Evolutionary conservation across 2,797 vertebrate species (phyloP), one percentile per base, ranked within the genome.

Genomic region (Notolepis coatsorum): DNA sequence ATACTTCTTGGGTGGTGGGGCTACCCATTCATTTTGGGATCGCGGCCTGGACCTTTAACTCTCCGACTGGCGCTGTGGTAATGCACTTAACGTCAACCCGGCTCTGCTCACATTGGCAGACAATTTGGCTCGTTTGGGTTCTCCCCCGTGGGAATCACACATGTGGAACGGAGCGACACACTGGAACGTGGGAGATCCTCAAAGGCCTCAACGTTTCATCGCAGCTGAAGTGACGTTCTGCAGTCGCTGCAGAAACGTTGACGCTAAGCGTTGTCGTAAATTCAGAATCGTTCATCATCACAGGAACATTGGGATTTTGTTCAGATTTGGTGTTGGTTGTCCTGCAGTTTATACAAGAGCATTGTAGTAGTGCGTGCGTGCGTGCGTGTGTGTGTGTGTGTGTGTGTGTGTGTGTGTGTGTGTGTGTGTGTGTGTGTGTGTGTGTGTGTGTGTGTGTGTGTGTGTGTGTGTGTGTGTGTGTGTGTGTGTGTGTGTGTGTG

Each of bases 161-260:
- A 73, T 66, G 58, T 63, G 70, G 48, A 55, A 30, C 21, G 42
- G 2, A 48, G 57, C 35, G 35, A 58, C 38, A 50, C 5, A 61
- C n/a, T n/a, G n/a, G 27, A 48, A 24, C 57, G 2, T 27, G 50
- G 65, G 25, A 50, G 42, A 65, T 43, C 46, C 46, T 62, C 20
- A 21, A 37, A 65, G 21, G 4, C 54, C 30, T 56, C n/a, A n/a
- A n/a, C 42, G 48, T n/a, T 45, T 23, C n/a, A 43, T 49, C 3
- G 23, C 37, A 56, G 23, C 45, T 41, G n/a, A 9, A 46, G 15
- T 42, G 21, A 41, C 7, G 33, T 46, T 15, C n/a, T 43, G 27
- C 45, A 20, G 47, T 48, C 51, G 43, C 23, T 46, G 2, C 38
- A 45, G 43, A 52, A 41, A 54, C 45, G 23, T 13, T 18, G n/a